These are phyloP conservation scores for Phenganax stokvisi DNA, from an alignment of 92 coral and sea anemone genomes.

Conservation along the genomic window DNA sequence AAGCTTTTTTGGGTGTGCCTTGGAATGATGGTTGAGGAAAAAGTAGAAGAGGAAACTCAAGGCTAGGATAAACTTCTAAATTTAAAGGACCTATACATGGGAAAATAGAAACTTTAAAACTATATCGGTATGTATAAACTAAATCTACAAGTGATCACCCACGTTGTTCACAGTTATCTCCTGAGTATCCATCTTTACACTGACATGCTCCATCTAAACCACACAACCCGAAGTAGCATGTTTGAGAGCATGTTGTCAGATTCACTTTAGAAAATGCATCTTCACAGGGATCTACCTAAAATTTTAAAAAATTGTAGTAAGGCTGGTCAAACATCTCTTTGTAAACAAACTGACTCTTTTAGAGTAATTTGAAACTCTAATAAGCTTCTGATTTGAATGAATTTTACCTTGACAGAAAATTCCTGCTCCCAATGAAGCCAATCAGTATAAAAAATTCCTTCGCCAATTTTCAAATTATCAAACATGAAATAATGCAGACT, in stretches of 20 bases:
- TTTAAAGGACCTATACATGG: slow-evolving; percentile 57
- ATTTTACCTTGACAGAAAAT: slow-evolving; percentile 64
- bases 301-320: neutral
- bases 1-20: slow-evolving; percentile 67
- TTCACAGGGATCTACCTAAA: slow-evolving; percentile 27
- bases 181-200: slow-evolving; percentile 85
- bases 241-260: slow-evolving; percentile 29
- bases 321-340: too few relatives aligned
- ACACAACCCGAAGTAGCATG: slow-evolving; percentile 95
- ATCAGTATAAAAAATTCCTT: slow-evolving; percentile 80
- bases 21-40: slow-evolving; percentile 65
- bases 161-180: slow-evolving; percentile 71
- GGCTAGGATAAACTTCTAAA: slow-evolving; percentile 54
- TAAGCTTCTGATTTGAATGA: too few relatives aligned
- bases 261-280: slow-evolving; percentile 2
- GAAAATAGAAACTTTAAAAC: neutral
- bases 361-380: too few relatives aligned
- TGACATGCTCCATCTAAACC: slow-evolving; percentile 79
- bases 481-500: slow-evolving; percentile 91
- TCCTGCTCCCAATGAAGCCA: slow-evolving; percentile 92
- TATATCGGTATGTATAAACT: neutral
- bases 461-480: slow-evolving; percentile 63
- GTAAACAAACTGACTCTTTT: too few relatives aligned
- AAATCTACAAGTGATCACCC: slow-evolving; percentile 33
- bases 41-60: slow-evolving; percentile 68